Evolutionary conservation across 2,888 invertebrate species (phyloP).

Genomic region (Encarsia formosa): DNA sequence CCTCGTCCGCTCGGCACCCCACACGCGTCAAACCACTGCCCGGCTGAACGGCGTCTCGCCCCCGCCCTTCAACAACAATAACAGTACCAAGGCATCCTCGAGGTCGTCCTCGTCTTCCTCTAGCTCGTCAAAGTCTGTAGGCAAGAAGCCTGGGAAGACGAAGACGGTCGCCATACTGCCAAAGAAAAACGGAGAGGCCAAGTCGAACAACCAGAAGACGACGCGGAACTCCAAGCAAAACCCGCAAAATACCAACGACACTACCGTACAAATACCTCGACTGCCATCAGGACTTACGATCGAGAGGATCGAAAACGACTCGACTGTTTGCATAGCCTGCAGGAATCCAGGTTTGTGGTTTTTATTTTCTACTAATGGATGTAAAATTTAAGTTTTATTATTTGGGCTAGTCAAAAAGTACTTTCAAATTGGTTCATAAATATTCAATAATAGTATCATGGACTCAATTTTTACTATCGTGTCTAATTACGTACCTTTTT

Average conservation of each 20-base stretch:
- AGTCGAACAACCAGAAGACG: slow-evolving; percentile 4
- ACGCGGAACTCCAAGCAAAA: not conserved
- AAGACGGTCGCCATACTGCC: not conserved
- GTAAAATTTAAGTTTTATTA: not conserved
- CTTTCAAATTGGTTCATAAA: not conserved
- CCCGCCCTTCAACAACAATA: slow-evolving; percentile 31
- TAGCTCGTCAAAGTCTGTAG: not conserved
- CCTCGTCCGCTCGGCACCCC: no score
- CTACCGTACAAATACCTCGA: slow-evolving; percentile 51
- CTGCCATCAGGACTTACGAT: slow-evolving; percentile 56
- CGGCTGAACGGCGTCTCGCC: slow-evolving; percentile 45
- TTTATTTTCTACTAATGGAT: not conserved
- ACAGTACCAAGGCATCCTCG: not conserved
- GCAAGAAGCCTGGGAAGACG: not conserved
- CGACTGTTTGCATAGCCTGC: slow-evolving; percentile 51
- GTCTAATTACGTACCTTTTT: no score
- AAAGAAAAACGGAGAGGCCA: no score
- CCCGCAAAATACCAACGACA: not conserved
- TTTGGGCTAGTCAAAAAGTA: not conserved
- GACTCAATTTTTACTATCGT: slow-evolving; percentile 22
- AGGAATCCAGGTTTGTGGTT: slow-evolving; percentile 53
- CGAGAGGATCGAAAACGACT: slow-evolving; percentile 53
- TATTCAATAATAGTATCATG: not conserved
- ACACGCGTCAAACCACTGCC: slow-evolving; percentile 53
- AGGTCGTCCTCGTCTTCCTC: not conserved